phyloP scores from a whole-genome alignment of 2,888 invertebrate genomes.

The Trichopoda pennipes region DNA sequence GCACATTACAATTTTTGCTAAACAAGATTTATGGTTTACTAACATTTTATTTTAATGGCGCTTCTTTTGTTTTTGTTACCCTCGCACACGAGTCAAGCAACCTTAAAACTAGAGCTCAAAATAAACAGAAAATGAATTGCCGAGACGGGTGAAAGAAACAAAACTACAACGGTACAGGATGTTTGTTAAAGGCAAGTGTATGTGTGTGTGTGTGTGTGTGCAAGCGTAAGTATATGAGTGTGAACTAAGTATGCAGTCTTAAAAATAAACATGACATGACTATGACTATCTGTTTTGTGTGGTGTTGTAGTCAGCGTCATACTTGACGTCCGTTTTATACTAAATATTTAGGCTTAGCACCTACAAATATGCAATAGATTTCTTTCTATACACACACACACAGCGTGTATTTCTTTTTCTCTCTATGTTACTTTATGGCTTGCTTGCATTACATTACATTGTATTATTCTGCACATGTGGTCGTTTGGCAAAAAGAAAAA shows the following conservation, averaged over 20 bases:
- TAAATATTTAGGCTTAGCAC: slow-evolving; percentile 65
- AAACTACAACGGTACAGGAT: not conserved
- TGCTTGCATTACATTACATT: slow-evolving; percentile 59
- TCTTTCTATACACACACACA: slow-evolving; percentile 12
- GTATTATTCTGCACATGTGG: slow-evolving; percentile 59
- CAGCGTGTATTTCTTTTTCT: too few relatives aligned
- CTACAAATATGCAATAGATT: slow-evolving; percentile 71
- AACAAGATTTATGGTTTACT: slow-evolving; percentile 73
- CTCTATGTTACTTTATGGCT: slow-evolving; percentile 27
- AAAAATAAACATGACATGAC: slow-evolving; percentile 47
- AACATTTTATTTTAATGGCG: slow-evolving; percentile 68
- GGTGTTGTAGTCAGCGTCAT: slow-evolving; percentile 58
- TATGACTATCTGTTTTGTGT: slow-evolving; percentile 62
- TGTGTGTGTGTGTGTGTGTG: slow-evolving; percentile 22
- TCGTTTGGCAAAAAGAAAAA: slow-evolving; percentile 10
- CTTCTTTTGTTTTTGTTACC: not conserved
- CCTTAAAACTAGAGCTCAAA: slow-evolving; percentile 31
- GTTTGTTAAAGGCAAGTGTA: slow-evolving; percentile 30
- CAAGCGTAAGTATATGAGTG: slow-evolving; percentile 27
- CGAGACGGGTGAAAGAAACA: not conserved
- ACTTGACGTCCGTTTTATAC: slow-evolving; percentile 42
- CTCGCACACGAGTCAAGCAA: slow-evolving; percentile 21
- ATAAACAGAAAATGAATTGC: slow-evolving; percentile 47
- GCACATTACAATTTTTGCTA: slow-evolving; percentile 71
- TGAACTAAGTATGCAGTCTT: slow-evolving; percentile 39